These are phyloP conservation scores for Zhuqinia jingwanae DNA, from an alignment of 2,888 invertebrate species.

Conservation along the genomic window DNA sequence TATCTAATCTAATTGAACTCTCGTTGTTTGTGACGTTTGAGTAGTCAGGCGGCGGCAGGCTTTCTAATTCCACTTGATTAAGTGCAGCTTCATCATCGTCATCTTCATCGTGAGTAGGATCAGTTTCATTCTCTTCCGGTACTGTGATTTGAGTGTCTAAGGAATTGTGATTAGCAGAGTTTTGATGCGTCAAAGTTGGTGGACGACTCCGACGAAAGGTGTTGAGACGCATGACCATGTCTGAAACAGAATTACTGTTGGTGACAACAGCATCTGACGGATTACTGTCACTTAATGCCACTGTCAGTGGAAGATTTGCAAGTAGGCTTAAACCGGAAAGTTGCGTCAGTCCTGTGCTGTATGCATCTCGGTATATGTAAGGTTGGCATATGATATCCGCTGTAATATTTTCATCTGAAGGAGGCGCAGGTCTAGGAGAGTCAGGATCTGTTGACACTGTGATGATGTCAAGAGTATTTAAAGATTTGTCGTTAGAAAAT, in stretches of 20 bases:
- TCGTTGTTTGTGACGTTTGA: slow-evolving; percentile 35
- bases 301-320: slow-evolving; percentile 71
- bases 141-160: slow-evolving; percentile 18
- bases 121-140: slow-evolving; percentile 1
- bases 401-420: slow-evolving; percentile 73
- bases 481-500: too few relatives aligned
- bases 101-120: not conserved
- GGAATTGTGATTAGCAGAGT: not conserved
- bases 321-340: slow-evolving; percentile 63
- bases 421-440: slow-evolving; percentile 48
- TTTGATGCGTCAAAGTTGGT: not conserved
- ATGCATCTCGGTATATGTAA: slow-evolving; percentile 74
- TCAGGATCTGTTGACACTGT: slow-evolving; percentile 27
- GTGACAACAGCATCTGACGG: slow-evolving; percentile 57
- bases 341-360: slow-evolving; percentile 74
- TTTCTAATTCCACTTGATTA: not conserved
- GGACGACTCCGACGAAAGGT: slow-evolving; percentile 2
- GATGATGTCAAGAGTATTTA: too few relatives aligned
- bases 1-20: slow-evolving; percentile 27
- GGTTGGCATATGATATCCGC: slow-evolving; percentile 72
- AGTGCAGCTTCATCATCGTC: slow-evolving; percentile 6
- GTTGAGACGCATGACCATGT: not conserved
- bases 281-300: slow-evolving; percentile 60
- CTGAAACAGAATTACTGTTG: slow-evolving; percentile 1
- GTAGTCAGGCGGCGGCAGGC: slow-evolving; percentile 67